Evolutionary conservation across 1,140 invertebrate species (phyloP).

Genomic region (Drosophila auraria): DNA sequence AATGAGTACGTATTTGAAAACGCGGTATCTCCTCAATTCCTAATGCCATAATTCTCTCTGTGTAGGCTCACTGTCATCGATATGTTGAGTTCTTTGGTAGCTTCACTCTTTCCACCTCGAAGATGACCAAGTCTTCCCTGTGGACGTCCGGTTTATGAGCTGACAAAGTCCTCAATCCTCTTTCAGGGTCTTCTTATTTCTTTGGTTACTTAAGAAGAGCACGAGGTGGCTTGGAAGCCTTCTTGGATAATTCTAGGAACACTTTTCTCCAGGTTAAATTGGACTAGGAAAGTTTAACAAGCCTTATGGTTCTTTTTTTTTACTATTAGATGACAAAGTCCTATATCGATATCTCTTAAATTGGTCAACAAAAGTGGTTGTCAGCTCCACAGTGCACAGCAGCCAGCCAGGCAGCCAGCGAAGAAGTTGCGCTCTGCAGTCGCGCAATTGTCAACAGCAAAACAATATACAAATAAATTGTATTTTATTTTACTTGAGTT

Average conservation of each 20-base stretch:
- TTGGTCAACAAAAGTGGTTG: not conserved
- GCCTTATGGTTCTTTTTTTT: not conserved
- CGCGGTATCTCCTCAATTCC: no score
- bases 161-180: not conserved
- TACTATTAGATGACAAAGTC: no score
- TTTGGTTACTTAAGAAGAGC: not conserved
- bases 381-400: not conserved
- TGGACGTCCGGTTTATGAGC: no score
- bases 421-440: slow-evolving; percentile 35
- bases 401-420: not conserved
- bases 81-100: not conserved
- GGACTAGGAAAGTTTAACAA: not conserved
- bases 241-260: no score
- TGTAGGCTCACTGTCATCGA: not conserved
- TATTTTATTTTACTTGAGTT: slow-evolving; percentile 75
- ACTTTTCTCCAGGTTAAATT: no score
- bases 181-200: not conserved
- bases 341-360: not conserved
- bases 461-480: slow-evolving; percentile 76
- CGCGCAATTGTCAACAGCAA: slow-evolving; percentile 67
- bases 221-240: no score
- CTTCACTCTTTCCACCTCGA: no score
- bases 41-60: no score
- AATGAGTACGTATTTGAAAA: no score
- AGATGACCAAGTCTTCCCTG: no score